Base-by-base conservation (phyloP, 1,140 invertebrate species). In the Coelopa frigida region DNA sequence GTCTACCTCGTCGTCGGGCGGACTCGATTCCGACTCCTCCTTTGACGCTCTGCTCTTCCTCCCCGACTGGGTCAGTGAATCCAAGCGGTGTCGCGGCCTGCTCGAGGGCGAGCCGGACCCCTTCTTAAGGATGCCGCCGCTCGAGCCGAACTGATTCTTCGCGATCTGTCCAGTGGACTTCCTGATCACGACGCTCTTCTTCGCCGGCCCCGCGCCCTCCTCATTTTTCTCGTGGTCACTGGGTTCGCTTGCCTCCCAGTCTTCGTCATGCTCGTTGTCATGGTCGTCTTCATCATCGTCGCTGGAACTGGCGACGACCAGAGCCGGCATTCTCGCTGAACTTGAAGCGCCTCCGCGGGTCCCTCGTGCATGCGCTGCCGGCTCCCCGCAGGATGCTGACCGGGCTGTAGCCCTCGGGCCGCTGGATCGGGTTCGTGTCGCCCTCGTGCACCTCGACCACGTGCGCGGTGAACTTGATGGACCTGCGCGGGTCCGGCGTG, bases 401-500 rank as follows among this genome's bases (percentile, higher is more conserved):
- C 7, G 41, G 26, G 26, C 23, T 43, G 18, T 43, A 31, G 14
- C 33, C 24, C 18, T 49, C 39, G 4, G 41, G 47, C n/a, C 44
- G 43, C 38, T 43, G 33, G 37, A 44, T 43, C 0, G 40, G 35
- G 39, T 44, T 49, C 18, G 31, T 17, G 20, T 49, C 41, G 1
- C 35, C 21, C 14, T 38, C 33, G 3, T 43, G 33, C 3, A 31
- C 47, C 22, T 49, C 23, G 0, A 38, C 35, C 0, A 44, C 41
- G 11, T 43, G 32, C 23, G 38, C 41, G 14, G 14, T 33, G 14
- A 49, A 49, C 24, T 49, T 49, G 8, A 44, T 49, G 2, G 47
- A 49, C 29, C 39, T 49, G 11, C 23, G 20, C 21, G 39, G 21
- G 15, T 35, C 40, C 2, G 38, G 23, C 12, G 15, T 14, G 39